Conservation (phyloP, 1,140 invertebrate species). For the Chrysopa pallens region DNA sequence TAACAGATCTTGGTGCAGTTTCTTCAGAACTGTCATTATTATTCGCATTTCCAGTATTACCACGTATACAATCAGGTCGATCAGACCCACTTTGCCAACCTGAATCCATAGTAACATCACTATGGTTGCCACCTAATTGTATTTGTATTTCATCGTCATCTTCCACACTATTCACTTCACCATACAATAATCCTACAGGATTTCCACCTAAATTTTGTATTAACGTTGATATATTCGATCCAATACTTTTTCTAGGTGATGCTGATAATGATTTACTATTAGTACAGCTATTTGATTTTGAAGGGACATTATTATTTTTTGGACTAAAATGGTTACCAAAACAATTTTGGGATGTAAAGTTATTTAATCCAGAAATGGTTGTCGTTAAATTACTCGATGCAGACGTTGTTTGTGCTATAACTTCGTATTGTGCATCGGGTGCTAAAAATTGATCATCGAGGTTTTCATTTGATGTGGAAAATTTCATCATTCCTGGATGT, state of each 20-base stretch:
- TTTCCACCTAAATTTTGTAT: constrained; percentile 22
- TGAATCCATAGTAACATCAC: constrained; percentile 22
- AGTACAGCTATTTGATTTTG: constrained; percentile 11
- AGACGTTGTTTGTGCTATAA: constrained; percentile 26
- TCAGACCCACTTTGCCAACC: constrained; percentile 23
- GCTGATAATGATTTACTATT: constrained; percentile 8
- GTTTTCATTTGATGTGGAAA: constrained; percentile 6
- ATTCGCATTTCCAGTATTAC: too few relatives aligned
- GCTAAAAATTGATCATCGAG: constrained; percentile 26
- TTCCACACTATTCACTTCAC: constrained; percentile 14
- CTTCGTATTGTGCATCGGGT: constrained; percentile 41
- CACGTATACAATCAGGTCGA: constrained; percentile 10
- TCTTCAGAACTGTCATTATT: constrained; percentile 4
- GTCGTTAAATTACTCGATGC: constrained; percentile 13
- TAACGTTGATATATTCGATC: constrained; percentile 19
- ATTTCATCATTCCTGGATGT: constrained; percentile 4
- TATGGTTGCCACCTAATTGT: constrained; percentile 14
- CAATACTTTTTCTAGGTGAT: constrained; percentile 13
- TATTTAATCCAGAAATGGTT: constrained; percentile 19
- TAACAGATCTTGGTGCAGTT: constrained; percentile 7
- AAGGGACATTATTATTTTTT: constrained; percentile 10
- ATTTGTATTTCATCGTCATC: constrained; percentile 16
- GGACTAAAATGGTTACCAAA: constrained; percentile 4
- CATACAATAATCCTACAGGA: constrained; percentile 18
- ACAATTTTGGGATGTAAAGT: constrained; percentile 7